Evolutionary conservation across 2,113 vertebrate species (phyloP), one percentile per base, ranked within the genome.

Genomic region (Nycticorax nycticorax): DNA sequence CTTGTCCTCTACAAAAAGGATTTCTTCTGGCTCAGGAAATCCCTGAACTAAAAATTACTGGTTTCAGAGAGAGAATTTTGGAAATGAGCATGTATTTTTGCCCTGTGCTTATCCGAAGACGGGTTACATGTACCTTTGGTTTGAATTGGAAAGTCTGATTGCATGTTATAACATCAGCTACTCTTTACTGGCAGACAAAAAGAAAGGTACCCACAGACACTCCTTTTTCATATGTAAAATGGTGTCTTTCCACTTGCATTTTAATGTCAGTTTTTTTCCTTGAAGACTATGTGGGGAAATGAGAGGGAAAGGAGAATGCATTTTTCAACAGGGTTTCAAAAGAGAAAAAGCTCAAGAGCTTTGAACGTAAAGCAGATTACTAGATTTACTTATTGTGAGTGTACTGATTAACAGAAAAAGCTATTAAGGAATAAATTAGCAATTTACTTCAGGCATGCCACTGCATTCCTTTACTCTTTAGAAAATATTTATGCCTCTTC

Each of bases 251-350:
- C 45, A 75, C 35, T 69, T 95, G 9, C 26, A 60, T 88, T 92
- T 88, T 77, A 88, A 79, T 43, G n/a, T 64, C 9, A 75, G 3
- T 23, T 82, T 85, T 62, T 71, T 81, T 30, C 30, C 50, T 87
- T 11, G 37, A 43, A 88, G 87, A 91, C 79, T 52, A 26, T n/a
- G 9, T 47, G 33, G 23, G 45, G 50, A 90, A 73, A 71, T 55
- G 19, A 67, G 41, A 86, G 6, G 28, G 4, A 68, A 85, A 56
- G 21, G 2, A 69, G n/a, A 94, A 71, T 75, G 23, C 6, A 43
- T 90, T 97, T 95, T 97, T 79, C n/a, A 86, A 28, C 47, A 41
- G 21, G 10, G 6, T 33, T 96, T 87, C 75, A 66, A 75, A 96
- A 84, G 53, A 85, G 52, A 74, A 94, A 89, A 93, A 43, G 12